Evolutionary conservation across 2,797 vertebrate species (phyloP), one percentile per base, ranked within the genome.

Genomic region (Gymnothorax javanicus): DNA sequence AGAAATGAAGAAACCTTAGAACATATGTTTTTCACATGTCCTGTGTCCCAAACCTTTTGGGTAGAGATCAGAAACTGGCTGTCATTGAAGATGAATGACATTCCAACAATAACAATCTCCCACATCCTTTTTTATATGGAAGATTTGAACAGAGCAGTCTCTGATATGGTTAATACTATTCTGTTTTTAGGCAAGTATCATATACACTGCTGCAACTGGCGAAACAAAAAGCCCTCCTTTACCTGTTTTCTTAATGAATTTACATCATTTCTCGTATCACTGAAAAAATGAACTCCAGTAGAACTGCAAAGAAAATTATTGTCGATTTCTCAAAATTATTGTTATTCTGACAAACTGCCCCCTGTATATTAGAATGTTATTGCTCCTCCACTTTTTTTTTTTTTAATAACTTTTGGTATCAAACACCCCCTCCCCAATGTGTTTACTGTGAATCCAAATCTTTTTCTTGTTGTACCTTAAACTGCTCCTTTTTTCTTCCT

Each of bases 121-220:
- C 43, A 83, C 57, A 82, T 82, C 13, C 8, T 83, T 17, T 23
- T 83, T 56, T 54, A 52, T n/a, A 56, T 83, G 81, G 81, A 54
- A 20, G 13, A 58, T 58, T 58, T 52, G n/a, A 83, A 23, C 43
- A 9, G 15, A 54, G 56, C 52, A 9, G 13, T 52, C 17, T 83
- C 33, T 54, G 23, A 54, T n/a, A 83, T 52, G 81, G 11, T 50
- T 50, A 83, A 54, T 52, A 83, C 17, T 3, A n/a, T n/a, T 5
- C 56, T 52, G 7, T 13, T 58, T 13, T 2, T 58, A 13, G 57
- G 7, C 13, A 58, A 58, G 13, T 58, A 58, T 58, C 57, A 58
- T 58, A 3, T 58, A 8, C 57, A 58, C 13, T 58, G 57, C 13
- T 8, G 57, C 57, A 58, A 58, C 7, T 58, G 57, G 57, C 7